Evolutionary conservation across 2,113 vertebrate species (phyloP), one percentile per base, ranked within the genome.

Genomic region (Zapus hudsonius): DNA sequence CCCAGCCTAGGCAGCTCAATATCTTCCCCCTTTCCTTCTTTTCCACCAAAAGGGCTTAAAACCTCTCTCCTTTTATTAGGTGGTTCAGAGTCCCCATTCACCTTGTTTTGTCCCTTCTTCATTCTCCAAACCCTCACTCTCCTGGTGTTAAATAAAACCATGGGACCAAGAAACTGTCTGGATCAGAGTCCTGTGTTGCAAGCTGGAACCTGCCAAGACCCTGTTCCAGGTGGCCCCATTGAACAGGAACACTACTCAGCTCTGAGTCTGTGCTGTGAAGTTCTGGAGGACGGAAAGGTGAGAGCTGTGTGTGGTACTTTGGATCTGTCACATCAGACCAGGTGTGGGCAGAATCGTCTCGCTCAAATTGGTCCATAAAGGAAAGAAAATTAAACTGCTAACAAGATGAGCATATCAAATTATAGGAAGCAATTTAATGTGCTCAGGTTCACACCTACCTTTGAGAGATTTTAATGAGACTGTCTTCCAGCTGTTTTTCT

Each of bases 381-480:
- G 33, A 29, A 82, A 84, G 27, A 87, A 84, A 94, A 93, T 84
- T 44, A 78, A 95, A 94, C 82, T 72, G 69, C 81, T 87, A 22
- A 84, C 67, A 92, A 91, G 91, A 79, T 11, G 63, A 94, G 57
- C 23, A 17, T 42, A 82, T 36, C 63, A 63, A 59, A 76, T 36
- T 64, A 76, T 38, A 86, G 33, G 87, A 81, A 87, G 33, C 89
- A 89, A 52, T 64, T 81, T 66, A 69, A 10, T 75, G 29, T n/a
- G 64, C 73, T 95, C 72, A 44, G 76, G 64, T 87, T 92, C 67
- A 92, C 27, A 47, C 11, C 61, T 69, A 76, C 47, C 63, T 87
- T 87, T 66, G 47, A 70, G 47, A 36, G 69, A 85, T 84, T 92
- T 92, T 84, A 81, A 91, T 29, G 42, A 91, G 76, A 84, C 3